Evolutionary conservation across 2,888 invertebrate genomes (phyloP), one percentile per base, ranked within the genome.

Genomic region (Ornithoptera alexandrae): DNA sequence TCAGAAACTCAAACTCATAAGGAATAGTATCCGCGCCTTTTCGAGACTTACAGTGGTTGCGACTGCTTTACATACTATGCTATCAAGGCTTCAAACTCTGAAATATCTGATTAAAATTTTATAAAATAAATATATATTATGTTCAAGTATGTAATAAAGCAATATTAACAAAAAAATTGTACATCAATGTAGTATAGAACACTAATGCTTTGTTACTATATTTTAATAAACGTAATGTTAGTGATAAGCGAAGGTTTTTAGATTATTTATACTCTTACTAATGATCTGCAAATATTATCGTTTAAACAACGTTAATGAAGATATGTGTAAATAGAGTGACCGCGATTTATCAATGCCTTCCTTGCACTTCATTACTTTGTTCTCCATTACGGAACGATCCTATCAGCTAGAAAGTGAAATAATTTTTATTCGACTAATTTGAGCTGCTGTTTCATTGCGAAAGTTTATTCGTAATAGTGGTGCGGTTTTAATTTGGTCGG

Each of bases 351-450:
- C 70, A 59, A 53, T 72, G 62, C 63, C 64, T 60, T 65, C 39
- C 65, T 62, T 39, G 62, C 60, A 57, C 39, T 66, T 69, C 63
- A 63, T 63, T 67, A 68, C 66, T 69, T 75, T 82, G 78, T 79
- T 77, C 73, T 78, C 74, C 73, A 74, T 75, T 74, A 79, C 77
- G 77, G 76, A 78, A 75, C 75, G 76, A 75, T 78, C 76, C 77
- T 80, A 76, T 78, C 78, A 74, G 74, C 80, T 85, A 85, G 89
- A 90, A 89, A 90, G 89, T 89, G 85, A 88, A 86, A 81, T 81
- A 84, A 74, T 65, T 74, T 71, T 74, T 73, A 87, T 73, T 80
- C 88, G 81, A 76, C 86, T 76, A 75, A 73, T 73, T 79, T 68
- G 73, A 80, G 79, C 82, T 67, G 84, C 77, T 75, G 74, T 71